Conservation (phyloP, 2,888 invertebrate species). For the Orthosia incerta region DNA sequence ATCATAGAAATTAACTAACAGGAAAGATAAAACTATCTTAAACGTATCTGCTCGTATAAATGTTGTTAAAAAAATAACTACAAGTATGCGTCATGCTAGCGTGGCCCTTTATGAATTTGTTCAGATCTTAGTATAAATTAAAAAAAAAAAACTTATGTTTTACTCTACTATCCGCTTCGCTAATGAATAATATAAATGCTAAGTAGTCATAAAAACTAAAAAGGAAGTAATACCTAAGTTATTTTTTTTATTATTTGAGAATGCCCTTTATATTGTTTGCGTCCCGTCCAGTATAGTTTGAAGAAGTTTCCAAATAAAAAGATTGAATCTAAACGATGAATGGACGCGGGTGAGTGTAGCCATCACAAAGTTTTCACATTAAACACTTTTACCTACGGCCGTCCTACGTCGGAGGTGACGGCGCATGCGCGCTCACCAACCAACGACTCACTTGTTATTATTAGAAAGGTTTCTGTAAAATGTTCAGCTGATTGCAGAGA, state of each 20-base stretch:
- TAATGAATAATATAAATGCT: constrained; percentile 40
- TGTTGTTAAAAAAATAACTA: constrained; percentile 20
- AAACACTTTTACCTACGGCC: constrained; percentile 77
- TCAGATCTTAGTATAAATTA: constrained; percentile 30
- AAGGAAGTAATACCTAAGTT: constrained; percentile 4
- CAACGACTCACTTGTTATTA: constrained; percentile 72
- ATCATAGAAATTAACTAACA: constrained; percentile 32
- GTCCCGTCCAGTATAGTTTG: constrained; percentile 20
- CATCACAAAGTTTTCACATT: constrained; percentile 82
- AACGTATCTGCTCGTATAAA: background rate
- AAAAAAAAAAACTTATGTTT: constrained; percentile 37
- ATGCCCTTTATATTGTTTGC: constrained; percentile 15
- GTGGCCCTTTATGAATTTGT: constrained; percentile 38
- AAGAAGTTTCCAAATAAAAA: constrained; percentile 64
- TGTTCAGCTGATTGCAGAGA: constrained; percentile 41
- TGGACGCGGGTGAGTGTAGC: constrained; percentile 74
- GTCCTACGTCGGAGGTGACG: constrained; percentile 63
- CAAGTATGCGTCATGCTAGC: constrained; percentile 32
- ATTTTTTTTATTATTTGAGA: background rate
- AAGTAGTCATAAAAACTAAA: constrained; percentile 6
- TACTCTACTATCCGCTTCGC: constrained; percentile 14
- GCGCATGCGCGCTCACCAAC: constrained; percentile 74
- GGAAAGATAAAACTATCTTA: constrained; percentile 28
- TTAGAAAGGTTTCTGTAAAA: constrained; percentile 54
- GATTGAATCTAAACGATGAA: constrained; percentile 73